Percentiles rank a stretch among this genome's conserved stretches.
phyloP scores from a whole-genome alignment of 2,797 vertebrate species.

The Diplodus sargus region DNA sequence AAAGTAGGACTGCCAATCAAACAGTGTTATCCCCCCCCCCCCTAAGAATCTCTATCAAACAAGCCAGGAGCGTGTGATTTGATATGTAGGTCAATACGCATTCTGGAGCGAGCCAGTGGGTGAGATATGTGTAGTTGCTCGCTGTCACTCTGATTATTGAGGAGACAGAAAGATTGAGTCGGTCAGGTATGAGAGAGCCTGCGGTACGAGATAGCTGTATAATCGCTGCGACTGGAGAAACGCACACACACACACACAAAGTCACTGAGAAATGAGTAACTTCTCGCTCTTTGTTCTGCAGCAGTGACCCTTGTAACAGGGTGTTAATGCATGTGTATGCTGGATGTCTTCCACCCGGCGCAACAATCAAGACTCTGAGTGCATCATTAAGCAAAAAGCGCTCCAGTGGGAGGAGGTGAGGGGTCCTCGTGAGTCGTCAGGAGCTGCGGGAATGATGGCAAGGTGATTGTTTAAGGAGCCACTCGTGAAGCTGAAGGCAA shows the following conservation, averaged over 20 bases:
- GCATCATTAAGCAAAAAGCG: slow-evolving; percentile 74
- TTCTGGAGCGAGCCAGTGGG: slow-evolving; percentile 73
- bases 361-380: slow-evolving; percentile 67
- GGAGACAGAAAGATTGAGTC: slow-evolving; percentile 78
- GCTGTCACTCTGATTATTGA: slow-evolving; percentile 83
- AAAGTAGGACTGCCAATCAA: slow-evolving; percentile 73
- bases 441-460: slow-evolving; percentile 44
- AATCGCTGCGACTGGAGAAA: slow-evolving; percentile 55
- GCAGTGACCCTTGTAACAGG: slow-evolving; percentile 74
- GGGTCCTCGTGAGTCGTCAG: slow-evolving; percentile 35
- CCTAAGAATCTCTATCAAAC: slow-evolving; percentile 55
- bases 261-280: slow-evolving; percentile 59
- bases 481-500: slow-evolving; percentile 26
- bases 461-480: slow-evolving; percentile 55
- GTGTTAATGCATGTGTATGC: slow-evolving; percentile 67
- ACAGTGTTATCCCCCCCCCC: not conserved
- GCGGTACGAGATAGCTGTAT: slow-evolving; percentile 72
- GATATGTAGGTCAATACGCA: slow-evolving; percentile 82
- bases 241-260: slow-evolving; percentile 13
- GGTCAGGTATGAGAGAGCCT: slow-evolving; percentile 80
- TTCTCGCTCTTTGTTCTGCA: slow-evolving; percentile 70
- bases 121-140: slow-evolving; percentile 76
- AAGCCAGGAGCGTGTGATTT: slow-evolving; percentile 74
- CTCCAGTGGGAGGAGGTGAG: slow-evolving; percentile 30
- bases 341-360: slow-evolving; percentile 50